phyloP scores from a whole-genome alignment of 2,888 invertebrate genomes.

The Linyphia triangularis region DNA sequence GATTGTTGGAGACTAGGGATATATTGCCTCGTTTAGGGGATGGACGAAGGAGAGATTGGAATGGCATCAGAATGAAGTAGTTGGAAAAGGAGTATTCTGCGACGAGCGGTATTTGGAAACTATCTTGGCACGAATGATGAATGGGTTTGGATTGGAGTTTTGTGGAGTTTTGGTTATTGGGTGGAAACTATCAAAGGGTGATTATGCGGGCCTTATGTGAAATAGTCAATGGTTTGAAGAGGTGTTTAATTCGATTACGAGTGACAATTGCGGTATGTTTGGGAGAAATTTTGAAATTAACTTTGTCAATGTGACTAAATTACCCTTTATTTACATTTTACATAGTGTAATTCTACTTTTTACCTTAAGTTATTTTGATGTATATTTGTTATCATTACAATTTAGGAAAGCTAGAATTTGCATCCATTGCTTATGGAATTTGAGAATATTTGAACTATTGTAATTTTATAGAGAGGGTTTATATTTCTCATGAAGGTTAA shows the following conservation, averaged over 20 bases:
- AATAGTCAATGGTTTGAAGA: background rate
- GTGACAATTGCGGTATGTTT: no score
- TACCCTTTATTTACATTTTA: no score
- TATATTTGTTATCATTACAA: no score
- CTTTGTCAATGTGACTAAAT: no score
- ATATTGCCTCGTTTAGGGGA: slow-evolving; percentile 52
- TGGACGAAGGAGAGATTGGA: background rate
- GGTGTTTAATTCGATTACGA: background rate
- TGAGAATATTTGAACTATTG: no score
- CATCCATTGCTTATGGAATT: no score
- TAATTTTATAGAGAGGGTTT: no score
- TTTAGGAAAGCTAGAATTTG: no score
- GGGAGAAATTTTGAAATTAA: no score
- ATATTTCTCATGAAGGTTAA: no score
- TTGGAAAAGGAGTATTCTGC: background rate
- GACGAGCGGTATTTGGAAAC: background rate
- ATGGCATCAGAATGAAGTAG: background rate
- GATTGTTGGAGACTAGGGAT: slow-evolving; percentile 39
- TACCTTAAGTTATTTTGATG: no score
- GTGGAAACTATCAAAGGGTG: slow-evolving; percentile 3
- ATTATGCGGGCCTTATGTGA: background rate
- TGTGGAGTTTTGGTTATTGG: background rate
- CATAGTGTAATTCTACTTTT: no score
- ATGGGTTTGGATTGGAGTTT: background rate
- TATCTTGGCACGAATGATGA: background rate